phyloP scores from a whole-genome alignment of 2,888 invertebrate genomes.

The Ischnus inquisitorius region DNA sequence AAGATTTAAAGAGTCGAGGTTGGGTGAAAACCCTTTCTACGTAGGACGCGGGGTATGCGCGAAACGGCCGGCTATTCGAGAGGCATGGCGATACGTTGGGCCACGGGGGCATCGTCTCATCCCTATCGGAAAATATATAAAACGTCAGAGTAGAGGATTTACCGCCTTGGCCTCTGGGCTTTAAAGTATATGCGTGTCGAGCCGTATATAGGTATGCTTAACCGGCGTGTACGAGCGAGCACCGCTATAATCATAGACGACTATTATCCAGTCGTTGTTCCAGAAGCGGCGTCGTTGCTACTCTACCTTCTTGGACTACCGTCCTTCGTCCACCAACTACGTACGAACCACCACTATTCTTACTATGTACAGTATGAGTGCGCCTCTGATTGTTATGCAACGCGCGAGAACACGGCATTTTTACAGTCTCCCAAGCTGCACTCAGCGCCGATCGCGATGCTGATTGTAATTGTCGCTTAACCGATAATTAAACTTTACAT shows the following conservation, averaged over 20 bases:
- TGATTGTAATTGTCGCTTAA: conserved; percentile 78
- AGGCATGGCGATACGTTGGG: conserved; percentile 30
- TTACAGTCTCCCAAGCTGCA: conserved; percentile 37
- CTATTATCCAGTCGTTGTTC: conserved; percentile 74
- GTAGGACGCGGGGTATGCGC: conserved; percentile 24
- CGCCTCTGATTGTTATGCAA: conserved; percentile 59
- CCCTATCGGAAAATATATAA: conserved; percentile 72
- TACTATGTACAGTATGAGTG: neutral
- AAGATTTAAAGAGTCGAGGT: conserved; percentile 4
- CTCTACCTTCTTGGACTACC: conserved; percentile 45
- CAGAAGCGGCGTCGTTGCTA: conserved; percentile 68
- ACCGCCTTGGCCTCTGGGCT: conserved; percentile 74
- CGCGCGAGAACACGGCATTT: conserved; percentile 58
- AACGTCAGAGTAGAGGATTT: conserved; percentile 71
- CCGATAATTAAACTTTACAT: conserved; percentile 68
- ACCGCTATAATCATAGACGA: conserved; percentile 71
- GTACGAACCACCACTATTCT: conserved; percentile 32
- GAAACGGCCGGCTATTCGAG: conserved; percentile 9
- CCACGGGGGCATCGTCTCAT: conserved; percentile 61
- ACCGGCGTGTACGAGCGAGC: conserved; percentile 55
- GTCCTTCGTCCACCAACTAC: conserved; percentile 19
- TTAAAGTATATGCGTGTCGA: conserved; percentile 71
- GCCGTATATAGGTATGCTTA: conserved; percentile 69
- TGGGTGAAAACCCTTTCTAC: neutral
- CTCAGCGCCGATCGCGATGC: conserved; percentile 30